Conservation (phyloP, 2,888 invertebrate genomes). For the Iselma pallidipennis region DNA sequence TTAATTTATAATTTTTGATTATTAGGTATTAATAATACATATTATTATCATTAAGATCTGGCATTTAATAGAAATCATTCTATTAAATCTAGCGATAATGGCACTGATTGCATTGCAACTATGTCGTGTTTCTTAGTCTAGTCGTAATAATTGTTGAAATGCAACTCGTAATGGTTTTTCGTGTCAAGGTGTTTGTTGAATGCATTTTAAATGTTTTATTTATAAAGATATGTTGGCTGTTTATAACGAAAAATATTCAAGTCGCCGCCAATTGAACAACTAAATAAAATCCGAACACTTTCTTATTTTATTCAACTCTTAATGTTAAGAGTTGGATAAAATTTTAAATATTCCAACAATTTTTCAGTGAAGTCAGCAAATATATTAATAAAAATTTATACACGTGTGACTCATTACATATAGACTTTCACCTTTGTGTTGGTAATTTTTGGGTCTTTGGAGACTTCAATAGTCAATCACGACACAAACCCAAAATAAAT, state of each 20-base stretch:
- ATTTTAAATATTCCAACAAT: background rate
- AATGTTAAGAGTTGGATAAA: too few relatives aligned
- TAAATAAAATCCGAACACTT: background rate
- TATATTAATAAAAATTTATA: background rate
- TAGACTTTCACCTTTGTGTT: background rate
- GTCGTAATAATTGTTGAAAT: background rate
- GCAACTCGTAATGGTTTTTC: conserved; percentile 8
- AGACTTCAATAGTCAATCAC: background rate
- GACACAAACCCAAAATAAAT: background rate
- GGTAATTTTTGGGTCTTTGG: background rate
- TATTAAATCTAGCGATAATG: background rate
- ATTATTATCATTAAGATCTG: background rate
- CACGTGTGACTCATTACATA: background rate
- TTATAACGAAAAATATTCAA: background rate
- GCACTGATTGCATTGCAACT: background rate
- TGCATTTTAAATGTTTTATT: conserved; percentile 11
- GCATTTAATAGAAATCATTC: background rate
- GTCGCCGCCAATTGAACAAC: background rate
- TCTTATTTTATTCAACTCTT: too few relatives aligned
- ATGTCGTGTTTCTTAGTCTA: background rate
- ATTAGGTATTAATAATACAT: background rate
- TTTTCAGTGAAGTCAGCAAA: background rate
- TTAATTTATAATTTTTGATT: too few relatives aligned
- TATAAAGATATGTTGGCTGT: background rate
- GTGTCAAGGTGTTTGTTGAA: conserved; percentile 18